Conservation (phyloP, 1,140 invertebrate genomes). For the Hydropsyche tenuis region DNA sequence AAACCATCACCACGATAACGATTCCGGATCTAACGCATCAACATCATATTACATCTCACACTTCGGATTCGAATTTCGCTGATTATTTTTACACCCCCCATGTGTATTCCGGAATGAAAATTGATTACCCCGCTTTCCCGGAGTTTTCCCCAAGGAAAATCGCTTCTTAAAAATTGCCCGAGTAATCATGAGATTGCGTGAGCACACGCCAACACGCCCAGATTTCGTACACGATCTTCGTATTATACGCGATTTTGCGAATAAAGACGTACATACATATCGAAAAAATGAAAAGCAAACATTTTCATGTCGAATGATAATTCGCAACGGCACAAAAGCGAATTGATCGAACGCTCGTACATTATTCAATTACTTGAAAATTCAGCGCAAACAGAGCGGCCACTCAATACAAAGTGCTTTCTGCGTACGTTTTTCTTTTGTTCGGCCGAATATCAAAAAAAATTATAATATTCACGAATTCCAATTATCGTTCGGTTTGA, state of each 20-base stretch:
- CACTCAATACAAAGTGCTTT: background rate
- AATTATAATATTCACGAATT: background rate
- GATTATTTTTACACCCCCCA: background rate
- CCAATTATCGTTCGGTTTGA: background rate
- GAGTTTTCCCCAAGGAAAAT: background rate
- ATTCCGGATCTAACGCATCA: no score
- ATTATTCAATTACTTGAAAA: background rate
- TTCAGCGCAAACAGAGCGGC: background rate
- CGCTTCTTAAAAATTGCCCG: background rate
- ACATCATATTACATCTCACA: no score
- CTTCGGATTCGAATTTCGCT: no score
- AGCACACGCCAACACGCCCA: background rate
- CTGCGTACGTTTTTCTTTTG: background rate
- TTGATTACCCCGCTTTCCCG: background rate
- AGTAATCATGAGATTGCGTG: conserved; percentile 20
- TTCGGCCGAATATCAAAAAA: background rate
- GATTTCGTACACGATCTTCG: background rate
- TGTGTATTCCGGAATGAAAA: background rate
- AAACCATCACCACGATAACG: no score
- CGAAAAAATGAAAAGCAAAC: no score
- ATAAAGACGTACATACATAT: no score
- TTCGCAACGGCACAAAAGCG: no score
- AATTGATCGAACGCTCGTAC: no score
- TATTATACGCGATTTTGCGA: no score
- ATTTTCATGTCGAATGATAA: no score